phyloP scores from a whole-genome alignment of 2,888 invertebrate genomes.

The Cacoxenus indagator region DNA sequence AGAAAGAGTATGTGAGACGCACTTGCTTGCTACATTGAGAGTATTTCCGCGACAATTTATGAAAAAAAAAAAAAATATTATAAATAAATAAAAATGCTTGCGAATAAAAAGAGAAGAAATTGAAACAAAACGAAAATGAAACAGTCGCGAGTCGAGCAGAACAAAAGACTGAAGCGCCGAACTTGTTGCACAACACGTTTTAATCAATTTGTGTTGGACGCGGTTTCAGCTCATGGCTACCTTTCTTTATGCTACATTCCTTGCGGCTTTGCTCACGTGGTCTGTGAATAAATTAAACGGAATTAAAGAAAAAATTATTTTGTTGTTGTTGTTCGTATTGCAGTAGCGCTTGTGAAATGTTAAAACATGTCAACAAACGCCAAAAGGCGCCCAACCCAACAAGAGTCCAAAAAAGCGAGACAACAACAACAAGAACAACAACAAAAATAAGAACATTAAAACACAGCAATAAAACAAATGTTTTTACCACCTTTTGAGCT shows the following conservation, averaged over 20 bases:
- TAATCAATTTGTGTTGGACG: background rate
- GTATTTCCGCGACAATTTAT: too few species aligned
- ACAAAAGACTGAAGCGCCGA: conserved; percentile 60
- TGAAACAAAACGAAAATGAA: conserved; percentile 18
- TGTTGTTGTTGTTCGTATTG: background rate
- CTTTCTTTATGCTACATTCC: too few species aligned
- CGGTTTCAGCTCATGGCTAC: background rate
- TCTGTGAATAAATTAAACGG: background rate
- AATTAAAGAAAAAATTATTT: background rate
- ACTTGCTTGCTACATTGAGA: too few species aligned
- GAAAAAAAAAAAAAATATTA: background rate
- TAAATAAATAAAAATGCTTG: conserved; percentile 29
- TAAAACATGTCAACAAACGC: background rate
- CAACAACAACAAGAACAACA: background rate
- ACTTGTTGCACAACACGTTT: conserved; percentile 28
- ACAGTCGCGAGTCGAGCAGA: conserved; percentile 47
- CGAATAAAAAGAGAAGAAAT: conserved; percentile 28
- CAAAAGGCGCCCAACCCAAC: background rate
- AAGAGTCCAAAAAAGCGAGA: background rate
- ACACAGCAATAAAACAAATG: background rate
- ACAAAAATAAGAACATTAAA: background rate
- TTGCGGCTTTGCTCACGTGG: background rate
- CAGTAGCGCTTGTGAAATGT: background rate
- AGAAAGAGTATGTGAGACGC: too few species aligned
- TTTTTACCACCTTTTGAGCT: background rate